Evolutionary conservation across 1,140 invertebrate species (phyloP).

Genomic region (Potamilus streckersoni): DNA sequence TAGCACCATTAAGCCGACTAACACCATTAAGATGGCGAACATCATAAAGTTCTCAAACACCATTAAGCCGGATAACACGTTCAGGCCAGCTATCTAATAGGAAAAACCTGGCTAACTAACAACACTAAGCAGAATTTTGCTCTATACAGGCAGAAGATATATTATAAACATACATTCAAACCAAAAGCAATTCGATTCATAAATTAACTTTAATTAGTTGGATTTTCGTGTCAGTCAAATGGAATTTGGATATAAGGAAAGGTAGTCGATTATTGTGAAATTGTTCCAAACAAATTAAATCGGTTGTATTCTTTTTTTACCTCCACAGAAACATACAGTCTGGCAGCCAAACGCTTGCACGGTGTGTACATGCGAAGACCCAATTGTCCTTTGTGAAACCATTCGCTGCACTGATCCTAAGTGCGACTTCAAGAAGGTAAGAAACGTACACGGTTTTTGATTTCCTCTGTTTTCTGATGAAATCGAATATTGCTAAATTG

Average conservation of each 20-base stretch:
- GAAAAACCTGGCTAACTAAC: too few relatives aligned
- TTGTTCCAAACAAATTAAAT: not conserved
- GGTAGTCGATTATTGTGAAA: too few relatives aligned
- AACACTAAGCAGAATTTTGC: too few relatives aligned
- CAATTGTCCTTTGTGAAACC: conserved; percentile 44
- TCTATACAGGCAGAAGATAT: too few relatives aligned
- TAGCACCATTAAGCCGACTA: too few relatives aligned
- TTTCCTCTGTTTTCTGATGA: too few relatives aligned
- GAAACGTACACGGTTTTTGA: not conserved
- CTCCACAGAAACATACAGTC: conserved; percentile 42
- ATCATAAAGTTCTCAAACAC: too few relatives aligned
- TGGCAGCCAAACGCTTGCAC: conserved; percentile 44
- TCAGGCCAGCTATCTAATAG: too few relatives aligned
- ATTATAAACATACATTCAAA: not conserved
- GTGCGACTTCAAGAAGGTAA: conserved; percentile 44
- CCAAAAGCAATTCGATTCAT: not conserved
- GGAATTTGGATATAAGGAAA: not conserved
- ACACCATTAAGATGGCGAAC: too few relatives aligned
- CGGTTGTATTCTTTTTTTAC: conserved; percentile 11
- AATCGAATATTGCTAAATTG: too few relatives aligned
- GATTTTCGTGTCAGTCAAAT: not conserved
- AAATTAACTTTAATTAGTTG: not conserved
- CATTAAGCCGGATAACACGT: too few relatives aligned
- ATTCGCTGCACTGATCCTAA: conserved; percentile 41
- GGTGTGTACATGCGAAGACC: conserved; percentile 44